Conservation (phyloP, 2,888 invertebrate species). For the Cyclophora punctaria region DNA sequence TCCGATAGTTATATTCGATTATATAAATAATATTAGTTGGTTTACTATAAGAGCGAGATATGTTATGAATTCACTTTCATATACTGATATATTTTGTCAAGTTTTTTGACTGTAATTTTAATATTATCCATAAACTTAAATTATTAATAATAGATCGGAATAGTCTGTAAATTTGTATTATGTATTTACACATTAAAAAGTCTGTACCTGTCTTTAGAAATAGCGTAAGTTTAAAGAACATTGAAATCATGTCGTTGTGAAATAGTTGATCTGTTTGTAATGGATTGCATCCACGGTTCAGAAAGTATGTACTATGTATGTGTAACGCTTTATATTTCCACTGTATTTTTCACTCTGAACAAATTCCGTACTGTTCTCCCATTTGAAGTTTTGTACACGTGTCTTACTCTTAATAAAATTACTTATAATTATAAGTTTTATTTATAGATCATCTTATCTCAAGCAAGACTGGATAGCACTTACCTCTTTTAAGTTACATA, state of each 20-base stretch:
- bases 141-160: slow-evolving; percentile 1
- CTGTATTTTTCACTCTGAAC: slow-evolving; percentile 5
- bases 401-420: slow-evolving; percentile 61
- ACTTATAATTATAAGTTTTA: slow-evolving; percentile 62
- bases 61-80: slow-evolving; percentile 15
- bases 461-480: slow-evolving; percentile 31
- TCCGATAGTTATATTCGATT: slow-evolving; percentile 17
- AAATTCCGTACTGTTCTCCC: slow-evolving; percentile 19
- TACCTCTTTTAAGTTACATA: slow-evolving; percentile 13
- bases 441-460: slow-evolving; percentile 42
- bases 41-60: slow-evolving; percentile 2
- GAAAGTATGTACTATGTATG: slow-evolving; percentile 2
- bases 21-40: slow-evolving; percentile 7
- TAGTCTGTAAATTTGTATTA: slow-evolving; percentile 2
- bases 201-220: slow-evolving; percentile 18
- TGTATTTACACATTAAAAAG: slow-evolving; percentile 5
- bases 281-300: neutral
- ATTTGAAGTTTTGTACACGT: slow-evolving; percentile 45
- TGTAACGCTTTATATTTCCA: neutral
- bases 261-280: too few species aligned
- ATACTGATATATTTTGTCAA: slow-evolving; percentile 12
- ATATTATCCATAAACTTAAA: slow-evolving; percentile 5
- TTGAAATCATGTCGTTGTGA: slow-evolving; percentile 7
- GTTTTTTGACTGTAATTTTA: slow-evolving; percentile 12
- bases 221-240: slow-evolving; percentile 10